phyloP scores from a whole-genome alignment of 2,113 vertebrate species.

The Coptodon bakossiorum region DNA sequence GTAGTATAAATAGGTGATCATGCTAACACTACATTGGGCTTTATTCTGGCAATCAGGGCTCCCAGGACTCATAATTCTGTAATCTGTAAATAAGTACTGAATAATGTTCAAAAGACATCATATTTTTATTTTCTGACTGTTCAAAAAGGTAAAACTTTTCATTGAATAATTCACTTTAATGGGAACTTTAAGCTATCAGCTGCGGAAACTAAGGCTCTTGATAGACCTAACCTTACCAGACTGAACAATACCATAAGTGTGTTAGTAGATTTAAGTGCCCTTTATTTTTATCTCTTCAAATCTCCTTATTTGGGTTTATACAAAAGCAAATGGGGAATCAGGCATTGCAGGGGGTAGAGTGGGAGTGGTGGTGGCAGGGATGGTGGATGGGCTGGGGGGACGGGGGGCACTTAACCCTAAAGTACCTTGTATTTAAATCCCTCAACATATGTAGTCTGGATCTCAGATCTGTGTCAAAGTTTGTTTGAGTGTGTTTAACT shows the following conservation, averaged over 20 bases:
- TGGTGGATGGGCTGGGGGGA: neutral
- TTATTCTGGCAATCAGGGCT: neutral
- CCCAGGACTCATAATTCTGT: neutral
- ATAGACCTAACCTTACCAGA: constrained; percentile 14
- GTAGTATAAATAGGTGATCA: neutral
- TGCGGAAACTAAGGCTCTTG: neutral
- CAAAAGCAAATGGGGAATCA: constrained; percentile 51
- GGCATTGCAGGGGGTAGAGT: constrained; percentile 3
- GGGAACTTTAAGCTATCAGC: neutral
- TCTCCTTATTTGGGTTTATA: constrained; percentile 70
- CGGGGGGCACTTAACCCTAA: constrained; percentile 49
- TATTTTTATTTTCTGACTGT: neutral
- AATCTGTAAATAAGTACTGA: neutral
- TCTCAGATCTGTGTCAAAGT: constrained; percentile 49
- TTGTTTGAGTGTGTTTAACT: constrained; percentile 45
- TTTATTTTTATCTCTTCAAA: constrained; percentile 67
- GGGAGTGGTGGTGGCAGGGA: neutral
- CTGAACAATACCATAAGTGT: constrained; percentile 41
- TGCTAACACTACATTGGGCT: neutral
- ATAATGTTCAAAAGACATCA: neutral
- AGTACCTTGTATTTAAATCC: constrained; percentile 66
- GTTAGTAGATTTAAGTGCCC: constrained; percentile 48
- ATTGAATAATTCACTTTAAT: neutral
- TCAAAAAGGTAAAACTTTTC: neutral
- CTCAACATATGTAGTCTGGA: constrained; percentile 69